phyloP scores from a whole-genome alignment of 2,113 vertebrate genomes.

The Ageneiosus marmoratus region DNA sequence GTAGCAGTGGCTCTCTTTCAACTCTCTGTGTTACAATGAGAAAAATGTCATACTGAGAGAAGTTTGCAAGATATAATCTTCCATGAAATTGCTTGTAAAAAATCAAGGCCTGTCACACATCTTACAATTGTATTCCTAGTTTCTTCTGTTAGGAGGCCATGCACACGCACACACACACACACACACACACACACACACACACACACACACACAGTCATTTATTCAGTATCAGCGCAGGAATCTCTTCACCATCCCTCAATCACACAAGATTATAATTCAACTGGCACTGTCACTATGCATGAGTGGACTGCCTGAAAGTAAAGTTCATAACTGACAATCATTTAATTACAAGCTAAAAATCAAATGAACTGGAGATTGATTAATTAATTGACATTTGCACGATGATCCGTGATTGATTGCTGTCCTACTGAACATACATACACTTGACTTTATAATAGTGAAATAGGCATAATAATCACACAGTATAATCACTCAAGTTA shows the following conservation, averaged over 20 bases:
- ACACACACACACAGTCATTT: constrained; percentile 5
- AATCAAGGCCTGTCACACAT: background rate
- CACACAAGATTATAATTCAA: constrained; percentile 20
- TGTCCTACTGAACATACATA: constrained; percentile 2
- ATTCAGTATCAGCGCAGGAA: constrained; percentile 16
- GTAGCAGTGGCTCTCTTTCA: constrained; percentile 1
- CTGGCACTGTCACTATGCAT: constrained; percentile 15
- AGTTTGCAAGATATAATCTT: background rate
- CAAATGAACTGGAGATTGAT: constrained; percentile 50
- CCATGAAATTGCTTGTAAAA: background rate
- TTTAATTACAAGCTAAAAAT: constrained; percentile 55
- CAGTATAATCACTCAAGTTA: constrained; percentile 32
- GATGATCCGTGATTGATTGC: constrained; percentile 45
- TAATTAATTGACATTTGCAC: constrained; percentile 56
- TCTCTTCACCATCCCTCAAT: constrained; percentile 31
- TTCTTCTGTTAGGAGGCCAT: background rate
- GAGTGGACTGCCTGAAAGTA: constrained; percentile 40
- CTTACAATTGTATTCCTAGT: background rate
- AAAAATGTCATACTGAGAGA: constrained; percentile 11
- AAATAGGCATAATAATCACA: constrained; percentile 2
- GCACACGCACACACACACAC: constrained; percentile 10
- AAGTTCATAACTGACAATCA: constrained; percentile 57
- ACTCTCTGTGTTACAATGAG: background rate
- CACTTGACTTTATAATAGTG: background rate
- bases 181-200: constrained; percentile 16